These are phyloP conservation scores for Seira ritae DNA, from an alignment of 2,888 invertebrate genomes.

Conservation along the genomic window DNA sequence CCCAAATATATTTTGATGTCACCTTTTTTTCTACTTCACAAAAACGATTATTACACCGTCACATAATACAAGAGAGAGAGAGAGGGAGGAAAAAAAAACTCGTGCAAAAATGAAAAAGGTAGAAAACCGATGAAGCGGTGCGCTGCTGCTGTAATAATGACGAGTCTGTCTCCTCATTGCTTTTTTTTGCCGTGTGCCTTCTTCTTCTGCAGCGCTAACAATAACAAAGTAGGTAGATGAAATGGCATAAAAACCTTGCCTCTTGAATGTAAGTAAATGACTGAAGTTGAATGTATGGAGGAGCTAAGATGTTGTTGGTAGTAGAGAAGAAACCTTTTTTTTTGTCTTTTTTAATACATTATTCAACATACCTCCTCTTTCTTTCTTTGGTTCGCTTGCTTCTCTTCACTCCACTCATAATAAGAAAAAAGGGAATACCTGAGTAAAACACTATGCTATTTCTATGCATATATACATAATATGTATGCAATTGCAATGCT, in stretches of 20 bases:
- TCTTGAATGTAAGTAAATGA: slow-evolving; percentile 65
- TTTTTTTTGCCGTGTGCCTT: background rate
- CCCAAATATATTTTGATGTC: slow-evolving; percentile 5
- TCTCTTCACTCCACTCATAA: slow-evolving; percentile 15
- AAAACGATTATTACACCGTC: background rate
- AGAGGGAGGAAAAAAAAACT: background rate
- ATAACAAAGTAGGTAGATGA: slow-evolving; percentile 53
- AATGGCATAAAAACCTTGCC: slow-evolving; percentile 54
- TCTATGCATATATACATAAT: slow-evolving; percentile 54
- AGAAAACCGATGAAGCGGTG: too few relatives aligned
- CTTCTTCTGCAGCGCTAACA: slow-evolving; percentile 36
- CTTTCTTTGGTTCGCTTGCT: slow-evolving; percentile 31
- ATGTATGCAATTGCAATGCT: slow-evolving; percentile 47
- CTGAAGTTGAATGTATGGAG: slow-evolving; percentile 66
- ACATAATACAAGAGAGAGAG: too few relatives aligned
- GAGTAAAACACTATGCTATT: slow-evolving; percentile 38
- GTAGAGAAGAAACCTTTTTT: slow-evolving; percentile 59
- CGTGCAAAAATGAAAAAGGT: slow-evolving; percentile 6
- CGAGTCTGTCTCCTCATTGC: background rate
- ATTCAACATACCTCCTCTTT: slow-evolving; percentile 52
- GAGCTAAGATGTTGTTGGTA: slow-evolving; percentile 57
- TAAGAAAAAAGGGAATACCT: slow-evolving; percentile 27
- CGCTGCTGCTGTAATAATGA: background rate
- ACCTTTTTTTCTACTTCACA: background rate
- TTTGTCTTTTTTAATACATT: slow-evolving; percentile 54